phyloP scores from a whole-genome alignment of 2,113 vertebrate species.

The Entomyzon cyanotis region DNA sequence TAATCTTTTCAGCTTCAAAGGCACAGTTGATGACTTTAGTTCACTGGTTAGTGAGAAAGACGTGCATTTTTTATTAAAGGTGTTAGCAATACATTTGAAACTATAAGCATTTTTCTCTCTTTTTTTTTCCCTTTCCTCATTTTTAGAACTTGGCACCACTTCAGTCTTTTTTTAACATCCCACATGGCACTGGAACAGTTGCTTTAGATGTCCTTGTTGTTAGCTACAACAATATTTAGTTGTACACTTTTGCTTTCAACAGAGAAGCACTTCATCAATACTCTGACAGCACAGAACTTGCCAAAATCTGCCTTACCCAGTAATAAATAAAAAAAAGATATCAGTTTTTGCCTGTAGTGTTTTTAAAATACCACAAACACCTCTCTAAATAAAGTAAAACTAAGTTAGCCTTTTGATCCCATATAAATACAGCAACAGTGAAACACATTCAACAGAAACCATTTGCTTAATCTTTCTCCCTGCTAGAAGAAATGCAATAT shows the following conservation, averaged over 20 bases:
- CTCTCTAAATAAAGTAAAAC: not conserved
- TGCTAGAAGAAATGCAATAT: not conserved
- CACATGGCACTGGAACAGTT: not conserved
- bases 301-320: not conserved
- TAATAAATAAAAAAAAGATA: not conserved
- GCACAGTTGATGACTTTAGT: conserved; percentile 63
- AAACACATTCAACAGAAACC: not conserved
- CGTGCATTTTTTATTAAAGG: conserved; percentile 65
- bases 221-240: not conserved
- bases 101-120: conserved; percentile 12
- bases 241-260: not conserved
- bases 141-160: not conserved
- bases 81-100: conserved; percentile 47
- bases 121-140: not conserved
- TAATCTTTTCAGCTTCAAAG: conserved; percentile 74
- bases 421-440: not conserved
- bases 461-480: not conserved
- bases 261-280: not conserved
- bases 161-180: not conserved
- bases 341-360: not conserved
- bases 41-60: conserved; percentile 56
- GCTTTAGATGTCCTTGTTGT: not conserved
- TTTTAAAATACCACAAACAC: not conserved
- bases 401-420: not conserved
- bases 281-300: not conserved